Evolutionary conservation across 2,797 vertebrate species (phyloP).

Genomic region (Triplophysa bombifrons): DNA sequence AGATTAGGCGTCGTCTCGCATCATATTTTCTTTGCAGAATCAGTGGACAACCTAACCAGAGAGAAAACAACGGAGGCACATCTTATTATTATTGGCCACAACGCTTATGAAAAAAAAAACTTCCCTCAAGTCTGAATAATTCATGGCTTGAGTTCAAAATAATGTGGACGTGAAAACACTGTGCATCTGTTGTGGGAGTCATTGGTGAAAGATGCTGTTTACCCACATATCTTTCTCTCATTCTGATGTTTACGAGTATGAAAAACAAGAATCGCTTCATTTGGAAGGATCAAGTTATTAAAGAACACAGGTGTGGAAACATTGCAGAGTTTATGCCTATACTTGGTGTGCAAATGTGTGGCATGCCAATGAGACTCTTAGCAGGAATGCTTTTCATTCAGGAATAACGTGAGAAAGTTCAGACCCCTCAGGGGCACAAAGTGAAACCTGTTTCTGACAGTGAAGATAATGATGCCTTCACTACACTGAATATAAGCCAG

Average conservation of each 20-base stretch:
- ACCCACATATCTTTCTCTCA: neutral
- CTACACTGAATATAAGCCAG: too few relatives aligned
- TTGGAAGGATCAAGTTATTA: neutral
- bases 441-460: neutral
- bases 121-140: neutral
- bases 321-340: neutral
- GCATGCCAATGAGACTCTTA: neutral
- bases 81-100: neutral
- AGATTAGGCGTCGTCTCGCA: conserved; percentile 10
- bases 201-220: neutral
- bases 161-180: neutral
- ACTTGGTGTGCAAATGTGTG: neutral
- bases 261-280: neutral
- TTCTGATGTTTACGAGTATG: neutral
- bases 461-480: too few relatives aligned
- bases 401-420: neutral
- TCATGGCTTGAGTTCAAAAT: neutral
- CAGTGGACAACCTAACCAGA: neutral
- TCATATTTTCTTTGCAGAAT: conserved; percentile 1
- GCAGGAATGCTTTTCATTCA: neutral
- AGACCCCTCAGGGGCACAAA: neutral
- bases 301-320: neutral
- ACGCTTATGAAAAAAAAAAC: neutral
- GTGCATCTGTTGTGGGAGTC: too few relatives aligned
- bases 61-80: neutral